Evolutionary conservation across 2,888 invertebrate species (phyloP).

Genomic region (Pristionchus exspectatus): DNA sequence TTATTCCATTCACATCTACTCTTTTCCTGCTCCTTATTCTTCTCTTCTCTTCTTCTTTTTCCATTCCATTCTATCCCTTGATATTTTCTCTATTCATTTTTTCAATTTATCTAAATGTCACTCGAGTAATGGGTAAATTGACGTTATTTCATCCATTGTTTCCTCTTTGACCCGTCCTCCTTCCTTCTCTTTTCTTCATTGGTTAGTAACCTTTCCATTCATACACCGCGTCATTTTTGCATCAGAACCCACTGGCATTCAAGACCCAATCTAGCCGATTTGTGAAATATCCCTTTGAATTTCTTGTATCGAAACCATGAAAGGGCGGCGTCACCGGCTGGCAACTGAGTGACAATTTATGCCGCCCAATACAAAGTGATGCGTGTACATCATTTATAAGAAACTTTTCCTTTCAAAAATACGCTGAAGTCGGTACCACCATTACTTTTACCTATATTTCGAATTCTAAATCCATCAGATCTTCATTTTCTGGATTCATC

Average conservation of each 20-base stretch:
- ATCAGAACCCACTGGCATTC: too few species aligned
- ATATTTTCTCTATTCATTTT: neutral
- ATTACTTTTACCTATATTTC: too few species aligned
- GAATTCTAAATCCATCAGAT: neutral
- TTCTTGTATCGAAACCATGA: too few species aligned
- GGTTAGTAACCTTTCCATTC: neutral
- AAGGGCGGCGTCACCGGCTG: too few species aligned
- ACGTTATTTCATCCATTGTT: neutral
- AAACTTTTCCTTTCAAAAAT: too few species aligned
- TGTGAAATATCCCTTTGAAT: too few species aligned
- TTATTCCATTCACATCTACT: neutral
- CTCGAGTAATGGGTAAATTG: constrained; percentile 17
- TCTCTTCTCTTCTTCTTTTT: neutral
- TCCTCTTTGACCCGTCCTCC: constrained; percentile 42
- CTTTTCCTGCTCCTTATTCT: neutral
- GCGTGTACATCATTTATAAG: too few species aligned
- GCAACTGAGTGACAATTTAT: too few species aligned
- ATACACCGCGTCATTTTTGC: neutral
- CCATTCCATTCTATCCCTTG: neutral
- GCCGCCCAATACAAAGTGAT: too few species aligned
- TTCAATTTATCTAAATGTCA: neutral
- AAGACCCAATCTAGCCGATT: too few species aligned
- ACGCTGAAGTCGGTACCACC: too few species aligned
- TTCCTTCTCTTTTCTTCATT: constrained; percentile 23
- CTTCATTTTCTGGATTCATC: constrained; percentile 29